Conservation (phyloP, 1,140 invertebrate species). For the Drosophila santomea region DNA sequence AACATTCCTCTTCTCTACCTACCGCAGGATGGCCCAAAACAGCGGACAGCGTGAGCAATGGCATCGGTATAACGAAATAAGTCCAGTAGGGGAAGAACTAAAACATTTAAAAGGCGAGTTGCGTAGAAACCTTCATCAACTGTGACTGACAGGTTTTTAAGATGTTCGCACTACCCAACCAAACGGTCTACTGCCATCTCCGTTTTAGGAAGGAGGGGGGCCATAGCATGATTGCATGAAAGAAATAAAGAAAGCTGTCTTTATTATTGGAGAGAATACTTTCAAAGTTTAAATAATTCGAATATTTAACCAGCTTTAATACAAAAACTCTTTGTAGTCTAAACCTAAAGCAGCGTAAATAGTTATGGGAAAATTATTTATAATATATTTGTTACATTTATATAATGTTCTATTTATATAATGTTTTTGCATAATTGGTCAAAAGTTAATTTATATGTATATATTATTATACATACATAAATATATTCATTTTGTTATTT, state of each 20-base stretch:
- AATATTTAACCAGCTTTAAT: too few species aligned
- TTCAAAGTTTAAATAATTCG: neutral
- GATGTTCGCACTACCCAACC: slow-evolving; percentile 77
- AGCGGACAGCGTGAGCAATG: slow-evolving; percentile 20
- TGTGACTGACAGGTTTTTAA: slow-evolving; percentile 84
- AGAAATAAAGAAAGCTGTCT: neutral
- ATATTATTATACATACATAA: too few species aligned
- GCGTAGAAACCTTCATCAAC: slow-evolving; percentile 82
- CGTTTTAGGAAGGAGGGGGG: slow-evolving; percentile 37
- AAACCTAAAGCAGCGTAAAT: too few species aligned
- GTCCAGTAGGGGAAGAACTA: slow-evolving; percentile 13
- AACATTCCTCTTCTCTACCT: slow-evolving; percentile 21
- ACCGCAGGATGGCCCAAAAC: slow-evolving; percentile 36
- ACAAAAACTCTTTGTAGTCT: too few species aligned
- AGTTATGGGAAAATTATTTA: too few species aligned
- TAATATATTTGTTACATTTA: too few species aligned
- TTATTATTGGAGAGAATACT: neutral
- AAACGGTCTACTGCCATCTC: slow-evolving; percentile 55
- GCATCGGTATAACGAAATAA: slow-evolving; percentile 50
- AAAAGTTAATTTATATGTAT: too few species aligned
- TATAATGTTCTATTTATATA: too few species aligned
- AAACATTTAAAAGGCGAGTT: slow-evolving; percentile 72
- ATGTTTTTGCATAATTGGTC: too few species aligned
- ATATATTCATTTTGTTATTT: too few species aligned
- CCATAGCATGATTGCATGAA: neutral